A percentile compares a stretch with the other conserved stretches of the same genome.
phyloP scores from a whole-genome alignment of 2,113 vertebrate species.

The Trochalopteron elliotii region DNA sequence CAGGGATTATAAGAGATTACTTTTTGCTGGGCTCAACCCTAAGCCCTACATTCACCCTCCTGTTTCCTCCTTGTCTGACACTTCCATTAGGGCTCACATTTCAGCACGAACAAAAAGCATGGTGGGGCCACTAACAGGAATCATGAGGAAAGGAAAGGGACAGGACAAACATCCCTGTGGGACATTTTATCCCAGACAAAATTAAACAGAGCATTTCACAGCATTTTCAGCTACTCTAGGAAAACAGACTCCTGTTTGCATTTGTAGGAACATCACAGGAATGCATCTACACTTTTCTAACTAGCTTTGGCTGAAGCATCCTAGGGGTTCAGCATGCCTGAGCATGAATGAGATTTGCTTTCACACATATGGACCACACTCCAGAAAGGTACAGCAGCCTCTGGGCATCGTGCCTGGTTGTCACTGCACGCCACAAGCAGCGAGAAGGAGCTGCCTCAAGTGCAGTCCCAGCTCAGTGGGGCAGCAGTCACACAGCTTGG shows the following conservation, averaged over 20 bases:
- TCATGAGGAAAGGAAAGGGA: not conserved
- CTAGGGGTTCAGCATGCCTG: not conserved
- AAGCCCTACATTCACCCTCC: fast-evolving
- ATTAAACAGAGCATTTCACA: not conserved
- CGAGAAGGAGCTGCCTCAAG: not conserved
- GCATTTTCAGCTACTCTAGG: not conserved
- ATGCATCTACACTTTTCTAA: not conserved
- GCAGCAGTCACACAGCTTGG: not conserved
- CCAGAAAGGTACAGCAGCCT: not conserved
- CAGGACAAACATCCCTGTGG: not conserved
- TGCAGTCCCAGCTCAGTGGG: not conserved
- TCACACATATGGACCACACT: not conserved
- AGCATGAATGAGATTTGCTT: not conserved
- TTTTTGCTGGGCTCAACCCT: not conserved
- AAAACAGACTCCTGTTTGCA: not conserved
- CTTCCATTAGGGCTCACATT: not conserved
- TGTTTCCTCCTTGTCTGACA: not conserved
- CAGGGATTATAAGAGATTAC: not conserved
- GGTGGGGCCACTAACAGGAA: not conserved
- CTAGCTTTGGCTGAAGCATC: not conserved
- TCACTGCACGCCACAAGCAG: not conserved
- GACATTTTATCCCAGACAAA: not conserved
- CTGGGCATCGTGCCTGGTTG: not conserved
- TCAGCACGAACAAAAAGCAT: not conserved
- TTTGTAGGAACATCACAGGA: not conserved